Evolutionary conservation across 1,140 invertebrate genomes (phyloP), one percentile per base, ranked within the genome.

Genomic region (Drosophila trapezifrons): DNA sequence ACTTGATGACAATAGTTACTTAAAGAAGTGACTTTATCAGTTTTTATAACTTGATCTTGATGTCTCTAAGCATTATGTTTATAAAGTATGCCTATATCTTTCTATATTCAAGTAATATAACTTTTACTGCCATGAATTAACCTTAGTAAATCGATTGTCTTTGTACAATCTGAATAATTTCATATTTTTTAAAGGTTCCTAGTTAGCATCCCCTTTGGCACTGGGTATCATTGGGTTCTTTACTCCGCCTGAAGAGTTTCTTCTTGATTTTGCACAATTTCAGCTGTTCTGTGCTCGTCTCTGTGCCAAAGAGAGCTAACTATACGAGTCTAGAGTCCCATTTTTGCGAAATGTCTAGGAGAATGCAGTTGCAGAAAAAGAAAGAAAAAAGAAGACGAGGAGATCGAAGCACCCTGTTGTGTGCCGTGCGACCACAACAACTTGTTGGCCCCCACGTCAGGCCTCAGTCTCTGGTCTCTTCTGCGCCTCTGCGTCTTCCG

Each of bases 361-460:
- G 49, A 51, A 65, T 67, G 65, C 65, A 67, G 27, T 67, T 65
- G 60, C 60, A 67, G 60, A 64, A 60, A 64, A 12, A 40, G 15
- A 7, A 10, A 17, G 22, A 25, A 22, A 5, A 22, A 13, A n/a
- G 12, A 9, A 20, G 7, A 2, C 22, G 12, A 4, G 10, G 13
- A 2, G 47, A 35, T 52, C 7, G 18, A 17, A 55, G 65, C 67
- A 74, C 71, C 71, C 71, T 75, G 52, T 57, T 66, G 32, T 32
- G 20, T 25, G 32, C 27, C 32, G 22, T 49, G 32, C 37, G 35
- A 45, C 60, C 37, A 75, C 75, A 77, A 76, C 75, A 77, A 77
- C 63, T 76, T 76, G 74, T 76, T 76, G 74, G 57, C 72, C 51
- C 59, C 46, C 37, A 75, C 51, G 59, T 55, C 62, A 51, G 47